These are phyloP conservation scores for Mohoua ochrocephala DNA, from an alignment of 2,113 vertebrate species.

Conservation along the genomic window DNA sequence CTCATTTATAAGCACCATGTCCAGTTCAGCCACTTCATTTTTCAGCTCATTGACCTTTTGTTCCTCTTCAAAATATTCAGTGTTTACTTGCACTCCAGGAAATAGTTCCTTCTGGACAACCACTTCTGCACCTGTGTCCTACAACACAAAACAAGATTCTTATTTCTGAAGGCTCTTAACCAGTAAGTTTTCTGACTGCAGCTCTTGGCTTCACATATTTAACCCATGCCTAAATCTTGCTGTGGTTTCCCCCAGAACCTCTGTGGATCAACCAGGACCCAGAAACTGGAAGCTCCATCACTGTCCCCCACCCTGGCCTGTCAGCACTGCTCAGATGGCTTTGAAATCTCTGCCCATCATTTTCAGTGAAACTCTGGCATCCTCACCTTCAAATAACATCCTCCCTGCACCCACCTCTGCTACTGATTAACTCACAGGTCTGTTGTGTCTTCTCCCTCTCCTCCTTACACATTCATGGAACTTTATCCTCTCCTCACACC, in stretches of 20 bases:
- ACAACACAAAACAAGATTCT: slow-evolving; percentile 31
- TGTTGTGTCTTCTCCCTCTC: not conserved
- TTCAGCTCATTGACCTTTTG: slow-evolving; percentile 75
- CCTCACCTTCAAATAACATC: not conserved
- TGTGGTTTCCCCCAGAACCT: not conserved
- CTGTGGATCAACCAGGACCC: not conserved
- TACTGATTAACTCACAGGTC: not conserved
- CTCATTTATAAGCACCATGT: slow-evolving; percentile 73
- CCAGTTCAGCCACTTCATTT: slow-evolving; percentile 76
- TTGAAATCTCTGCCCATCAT: not conserved
- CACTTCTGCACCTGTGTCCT: slow-evolving; percentile 55
- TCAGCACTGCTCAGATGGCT: not conserved
- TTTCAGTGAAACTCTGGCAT: not conserved
- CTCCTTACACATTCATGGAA: not conserved
- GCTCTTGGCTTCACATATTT: not conserved
- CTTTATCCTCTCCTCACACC: not conserved
- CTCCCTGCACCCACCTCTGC: not conserved
- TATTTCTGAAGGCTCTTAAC: not conserved
- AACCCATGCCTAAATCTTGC: not conserved
- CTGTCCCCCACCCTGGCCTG: fast-evolving
- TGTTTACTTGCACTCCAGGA: slow-evolving; percentile 38
- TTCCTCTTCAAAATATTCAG: slow-evolving; percentile 68
- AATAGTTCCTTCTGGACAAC: slow-evolving; percentile 49
- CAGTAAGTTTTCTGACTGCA: not conserved
- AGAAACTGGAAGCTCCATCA: not conserved